phyloP scores from a whole-genome alignment of 2,113 vertebrate genomes.

The Uria aalge region DNA sequence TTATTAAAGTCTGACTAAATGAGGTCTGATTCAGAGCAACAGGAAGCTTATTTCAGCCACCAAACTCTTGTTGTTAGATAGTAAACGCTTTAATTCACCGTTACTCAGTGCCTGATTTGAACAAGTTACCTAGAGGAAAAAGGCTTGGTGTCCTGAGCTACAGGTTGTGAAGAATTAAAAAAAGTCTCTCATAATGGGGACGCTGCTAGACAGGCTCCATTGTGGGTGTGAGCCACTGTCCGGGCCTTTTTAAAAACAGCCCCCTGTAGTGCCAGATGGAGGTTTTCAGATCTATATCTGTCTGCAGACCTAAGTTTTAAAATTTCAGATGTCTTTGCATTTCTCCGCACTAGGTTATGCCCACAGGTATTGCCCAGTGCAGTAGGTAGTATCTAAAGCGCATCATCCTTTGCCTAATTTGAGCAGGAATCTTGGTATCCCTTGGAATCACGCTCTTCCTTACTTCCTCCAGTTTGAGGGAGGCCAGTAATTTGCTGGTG shows the following conservation, averaged over 20 bases:
- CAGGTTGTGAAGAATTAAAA: background rate
- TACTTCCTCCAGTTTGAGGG: background rate
- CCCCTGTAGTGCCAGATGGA: background rate
- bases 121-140: background rate
- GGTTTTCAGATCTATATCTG: background rate
- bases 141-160: background rate
- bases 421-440: background rate
- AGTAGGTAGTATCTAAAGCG: background rate
- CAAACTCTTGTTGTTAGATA: background rate
- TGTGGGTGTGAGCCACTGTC: background rate
- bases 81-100: background rate
- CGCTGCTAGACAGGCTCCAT: background rate
- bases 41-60: background rate
- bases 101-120: background rate
- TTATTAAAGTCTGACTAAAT: background rate
- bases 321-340: background rate
- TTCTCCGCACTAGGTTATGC: background rate
- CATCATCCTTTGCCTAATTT: background rate
- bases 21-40: background rate
- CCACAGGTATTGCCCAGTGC: background rate
- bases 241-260: background rate
- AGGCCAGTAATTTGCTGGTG: slow-evolving; percentile 29
- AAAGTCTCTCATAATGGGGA: background rate
- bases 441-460: background rate
- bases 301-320: background rate